Base-by-base conservation (phyloP, 92 coral and sea anemone species). In the Paramuricea clavata region DNA sequence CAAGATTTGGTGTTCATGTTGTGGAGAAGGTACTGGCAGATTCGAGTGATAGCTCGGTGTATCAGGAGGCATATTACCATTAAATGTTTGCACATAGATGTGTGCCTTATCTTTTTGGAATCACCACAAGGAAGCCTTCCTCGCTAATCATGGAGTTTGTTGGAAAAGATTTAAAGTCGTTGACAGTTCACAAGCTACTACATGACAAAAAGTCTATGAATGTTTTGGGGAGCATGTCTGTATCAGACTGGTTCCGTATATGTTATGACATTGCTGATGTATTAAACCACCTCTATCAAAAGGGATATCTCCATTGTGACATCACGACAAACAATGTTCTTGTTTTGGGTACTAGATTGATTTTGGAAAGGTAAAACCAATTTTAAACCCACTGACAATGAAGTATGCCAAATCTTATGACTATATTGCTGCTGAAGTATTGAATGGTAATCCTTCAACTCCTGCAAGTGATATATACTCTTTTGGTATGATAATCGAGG, bases 401-500 rank as follows among this genome's bases (percentile, higher is more conserved):
- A 81, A 81, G 22, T 81, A 81, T 39, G 25, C 56, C 13, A 33
- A 9, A 33, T 15, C 2, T 2, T 81, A 81, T 33, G 61, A 15
- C 7, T 71, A 81, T 30, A 59, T n/a, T n/a, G n/a, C n/a, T n/a
- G n/a, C n/a, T n/a, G n/a, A n/a, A n/a, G n/a, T n/a, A n/a, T n/a
- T n/a, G 34, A 32, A 81, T 6, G 85, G 85, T 4, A n/a, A 35
- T 10, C 67, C 87, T 9, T 33, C 77, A 11, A 42, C 61, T 27
- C 31, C n/a, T 4, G 62, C 72, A 39, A 82, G 78, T 49, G 87
- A 82, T 44, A 69, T 82, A 16, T 67, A 41, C 35, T 82, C 87
- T 59, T 49, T 81, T 31, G 85, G 85, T 35, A 28, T n/a, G 17
- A 50, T 62, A 6, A 8, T 81, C 1, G 8, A 34, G 19, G 44